Evolutionary conservation across 2,888 invertebrate genomes (phyloP).

Genomic region (Petrolisthes manimaculis): DNA sequence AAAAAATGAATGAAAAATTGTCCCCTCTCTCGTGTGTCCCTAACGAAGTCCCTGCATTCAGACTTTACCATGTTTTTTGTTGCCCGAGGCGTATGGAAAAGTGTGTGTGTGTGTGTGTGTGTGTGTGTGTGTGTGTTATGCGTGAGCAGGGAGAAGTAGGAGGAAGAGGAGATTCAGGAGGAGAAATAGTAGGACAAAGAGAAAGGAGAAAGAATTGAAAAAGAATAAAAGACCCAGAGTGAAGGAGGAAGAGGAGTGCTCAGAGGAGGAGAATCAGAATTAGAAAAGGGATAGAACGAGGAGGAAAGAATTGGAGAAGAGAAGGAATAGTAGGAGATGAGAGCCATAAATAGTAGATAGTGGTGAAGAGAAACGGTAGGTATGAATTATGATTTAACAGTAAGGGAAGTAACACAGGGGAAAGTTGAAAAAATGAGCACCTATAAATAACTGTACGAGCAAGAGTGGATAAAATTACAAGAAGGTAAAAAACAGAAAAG

Average conservation of each 20-base stretch:
- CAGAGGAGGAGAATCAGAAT: not conserved
- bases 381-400: not conserved
- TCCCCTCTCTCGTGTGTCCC: no score
- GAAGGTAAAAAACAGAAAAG: not conserved
- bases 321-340: constrained; percentile 6
- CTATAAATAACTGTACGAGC: not conserved
- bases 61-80: no score
- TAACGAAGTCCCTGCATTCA: no score
- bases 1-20: not conserved
- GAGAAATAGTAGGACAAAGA: constrained; percentile 33
- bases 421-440: not conserved
- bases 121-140: not conserved
- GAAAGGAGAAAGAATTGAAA: constrained; percentile 3
- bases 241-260: not conserved
- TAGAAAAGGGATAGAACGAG: not conserved
- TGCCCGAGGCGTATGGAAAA: no score
- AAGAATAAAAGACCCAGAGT: not conserved
- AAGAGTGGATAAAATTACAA: not conserved
- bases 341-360: not conserved
- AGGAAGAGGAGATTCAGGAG: constrained; percentile 1
- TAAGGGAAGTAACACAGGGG: not conserved
- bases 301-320: not conserved
- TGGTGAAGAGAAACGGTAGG: not conserved
- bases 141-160: not conserved
- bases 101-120: not conserved